Evolutionary conservation across 35 echinoderm and acorn worm genomes (phyloP).

Genomic region (Eucidaris tribuloides): DNA sequence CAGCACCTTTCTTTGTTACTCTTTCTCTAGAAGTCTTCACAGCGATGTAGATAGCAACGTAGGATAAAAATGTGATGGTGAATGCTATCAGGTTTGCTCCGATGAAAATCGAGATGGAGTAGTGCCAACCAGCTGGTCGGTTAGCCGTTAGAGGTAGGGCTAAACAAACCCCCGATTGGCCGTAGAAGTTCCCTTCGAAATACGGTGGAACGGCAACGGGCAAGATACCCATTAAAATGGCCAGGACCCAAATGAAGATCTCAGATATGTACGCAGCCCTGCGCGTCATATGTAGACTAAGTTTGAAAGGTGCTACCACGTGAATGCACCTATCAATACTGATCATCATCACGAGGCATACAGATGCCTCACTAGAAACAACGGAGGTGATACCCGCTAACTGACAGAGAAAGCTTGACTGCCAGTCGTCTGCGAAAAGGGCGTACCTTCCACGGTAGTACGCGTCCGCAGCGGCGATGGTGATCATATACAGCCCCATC

Average conservation of each 20-base stretch:
- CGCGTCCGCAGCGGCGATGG: slow-evolving; percentile 37
- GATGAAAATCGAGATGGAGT: slow-evolving; percentile 35
- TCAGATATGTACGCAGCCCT: neutral
- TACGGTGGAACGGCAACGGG: neutral
- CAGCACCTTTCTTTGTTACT: neutral
- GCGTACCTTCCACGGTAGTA: slow-evolving; percentile 46
- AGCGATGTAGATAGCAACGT: slow-evolving; percentile 27
- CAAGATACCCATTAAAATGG: slow-evolving; percentile 5
- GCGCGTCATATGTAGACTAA: neutral
- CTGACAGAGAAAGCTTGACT: slow-evolving; percentile 33
- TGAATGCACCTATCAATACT: slow-evolving; percentile 54
- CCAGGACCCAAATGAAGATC: neutral
- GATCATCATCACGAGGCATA: slow-evolving; percentile 44
- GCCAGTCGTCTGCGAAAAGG: slow-evolving; percentile 25
- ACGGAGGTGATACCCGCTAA: slow-evolving; percentile 36
- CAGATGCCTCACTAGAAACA: slow-evolving; percentile 65
- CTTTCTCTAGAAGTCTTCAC: neutral
- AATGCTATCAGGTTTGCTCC: slow-evolving; percentile 38
- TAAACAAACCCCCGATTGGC: slow-evolving; percentile 35
- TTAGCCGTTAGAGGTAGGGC: slow-evolving; percentile 30
- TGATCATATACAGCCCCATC: slow-evolving; percentile 68
- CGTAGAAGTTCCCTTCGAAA: slow-evolving; percentile 17
- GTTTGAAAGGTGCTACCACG: slow-evolving; percentile 41
- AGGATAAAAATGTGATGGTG: slow-evolving; percentile 6
- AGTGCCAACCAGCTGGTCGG: neutral